Base-by-base conservation (phyloP, 2,888 invertebrate species). In the Rugalucina vietnamica region DNA sequence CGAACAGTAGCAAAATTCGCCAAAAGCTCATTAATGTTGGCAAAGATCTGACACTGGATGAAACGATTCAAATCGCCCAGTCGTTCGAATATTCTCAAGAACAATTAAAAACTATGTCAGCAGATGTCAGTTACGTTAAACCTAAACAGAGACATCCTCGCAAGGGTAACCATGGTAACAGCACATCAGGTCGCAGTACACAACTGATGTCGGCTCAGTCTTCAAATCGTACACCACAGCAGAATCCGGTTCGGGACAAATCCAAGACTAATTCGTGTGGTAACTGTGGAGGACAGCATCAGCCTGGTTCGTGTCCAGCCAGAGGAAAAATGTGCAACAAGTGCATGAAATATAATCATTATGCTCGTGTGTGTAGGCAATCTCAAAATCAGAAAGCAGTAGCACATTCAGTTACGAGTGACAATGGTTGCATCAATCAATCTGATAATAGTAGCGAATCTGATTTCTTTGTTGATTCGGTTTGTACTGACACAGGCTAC, bases 11-110 rank as follows among this genome's bases (percentile, higher is more conserved):
- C 0, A 80, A 76, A 81, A 34, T 81, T 3, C 0, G 81, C 0
- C 70, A 81, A 32, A 79, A 76, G 24, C 70, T 81, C 1, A 77
- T 82, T 4, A 74, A 77, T 14, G 72, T 37, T 29, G 81, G 76
- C 27, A 21, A 49, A 2, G 27, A 54, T 1, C 37, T 81, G 21
- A 81, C 81, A 37, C 32, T 76, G 0, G 75, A 75, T 32, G 70
- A 81, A 37, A 49, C 76, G 1, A 76, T 76, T 3, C 71, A 81
- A 32, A 76, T 76, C 1, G 81, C 76, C 14, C 71, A 76, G 37
- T 29, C 12, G 50, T 34, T 43, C 2, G 81, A 81, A n/a, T 76
- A 69, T 50, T 70, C 76, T 8, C 39, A 75, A 50, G 21, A 76
- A 27, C 76, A 81, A 69, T 1, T 78, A 27, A 78, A 70, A n/a